Conservation (phyloP, 2,797 vertebrate genomes). For the Acanthurus lineatus region DNA sequence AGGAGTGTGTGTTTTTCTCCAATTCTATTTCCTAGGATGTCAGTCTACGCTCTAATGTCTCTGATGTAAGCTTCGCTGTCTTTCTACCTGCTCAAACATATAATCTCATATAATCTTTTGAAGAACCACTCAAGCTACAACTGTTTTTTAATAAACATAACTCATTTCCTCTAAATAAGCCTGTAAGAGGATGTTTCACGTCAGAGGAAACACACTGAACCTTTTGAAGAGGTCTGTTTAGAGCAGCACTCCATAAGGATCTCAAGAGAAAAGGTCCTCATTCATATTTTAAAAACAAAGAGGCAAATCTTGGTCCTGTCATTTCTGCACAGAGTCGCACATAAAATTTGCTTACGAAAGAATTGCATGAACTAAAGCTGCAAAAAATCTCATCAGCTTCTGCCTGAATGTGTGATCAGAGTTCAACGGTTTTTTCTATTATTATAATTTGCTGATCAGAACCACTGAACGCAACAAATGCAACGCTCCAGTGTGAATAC, state of each 20-base stretch:
- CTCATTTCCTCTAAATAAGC: constrained; percentile 1
- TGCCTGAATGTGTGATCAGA: neutral
- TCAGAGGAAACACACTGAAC: constrained; percentile 41
- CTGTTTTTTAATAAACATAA: neutral
- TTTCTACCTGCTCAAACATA: neutral
- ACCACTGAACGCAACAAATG: neutral
- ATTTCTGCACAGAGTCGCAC: constrained; percentile 24
- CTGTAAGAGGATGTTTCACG: neutral
- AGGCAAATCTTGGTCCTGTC: constrained; percentile 40
- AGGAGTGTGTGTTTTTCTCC: neutral
- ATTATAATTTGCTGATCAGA: constrained; percentile 13
- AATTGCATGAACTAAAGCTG: constrained; percentile 8
- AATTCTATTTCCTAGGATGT: neutral
- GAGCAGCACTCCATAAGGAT: constrained; percentile 36
- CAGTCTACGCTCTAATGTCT: neutral
- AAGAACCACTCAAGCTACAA: constrained; percentile 6
- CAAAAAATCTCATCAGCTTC: constrained; percentile 11
- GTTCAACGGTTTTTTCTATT: constrained; percentile 9
- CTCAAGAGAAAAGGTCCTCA: constrained; percentile 60
- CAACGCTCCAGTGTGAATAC: neutral
- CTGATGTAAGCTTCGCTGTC: neutral
- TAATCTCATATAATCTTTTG: neutral
- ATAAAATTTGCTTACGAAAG: constrained; percentile 17
- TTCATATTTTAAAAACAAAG: constrained; percentile 68
- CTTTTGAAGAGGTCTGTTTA: constrained; percentile 47